Evolutionary conservation across 2,113 vertebrate genomes (phyloP), one percentile per base, ranked within the genome.

Genomic region (Cervus canadensis): DNA sequence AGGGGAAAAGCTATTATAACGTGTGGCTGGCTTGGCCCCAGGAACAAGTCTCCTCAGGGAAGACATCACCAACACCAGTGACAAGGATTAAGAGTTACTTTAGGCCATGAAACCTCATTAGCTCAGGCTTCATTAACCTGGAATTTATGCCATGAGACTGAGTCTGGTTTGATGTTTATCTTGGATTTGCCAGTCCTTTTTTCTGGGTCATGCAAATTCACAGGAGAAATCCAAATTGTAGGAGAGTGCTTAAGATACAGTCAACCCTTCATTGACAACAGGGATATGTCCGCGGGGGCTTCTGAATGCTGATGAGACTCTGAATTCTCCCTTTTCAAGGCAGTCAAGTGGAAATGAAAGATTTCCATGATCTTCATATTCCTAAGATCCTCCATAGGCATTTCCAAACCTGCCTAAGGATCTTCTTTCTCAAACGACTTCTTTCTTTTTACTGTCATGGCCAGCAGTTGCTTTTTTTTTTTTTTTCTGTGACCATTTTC

Each of bases 1-100:
- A 60, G 6, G 33, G 21, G 1, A 71, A 59, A 97, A 87, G 97
- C 97, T 97, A 93, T 3, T 97, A 36, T 12, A 98, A 92, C 89
- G 14, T 1, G 85, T 67, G 87, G 87, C 92, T 91, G 87, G 40
- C 93, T 59, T 85, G 87, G 96, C 19, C 40, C 2, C 16, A 6
- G 91, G 17, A 48, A 23, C 4, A 26, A 76, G 56, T 25, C 19
- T 84, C 50, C 78, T 88, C 57, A 54, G 87, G 76, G 84, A 93
- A 91, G 26, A 33, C 17, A 30, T 86, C 93, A 62, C 40, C 81
- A 54, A 45, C 28, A 16, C 43, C 0, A 5, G 62, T 67, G 91
- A 94, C 91, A 76, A 64, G 56, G 82, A 93, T 91, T 93, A 90
- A 97, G 91, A n/a, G n/a, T 76, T 76, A 40, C 54, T 87, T 62